phyloP scores from a whole-genome alignment of 2,888 invertebrate species.

The Conomelus anceps region DNA sequence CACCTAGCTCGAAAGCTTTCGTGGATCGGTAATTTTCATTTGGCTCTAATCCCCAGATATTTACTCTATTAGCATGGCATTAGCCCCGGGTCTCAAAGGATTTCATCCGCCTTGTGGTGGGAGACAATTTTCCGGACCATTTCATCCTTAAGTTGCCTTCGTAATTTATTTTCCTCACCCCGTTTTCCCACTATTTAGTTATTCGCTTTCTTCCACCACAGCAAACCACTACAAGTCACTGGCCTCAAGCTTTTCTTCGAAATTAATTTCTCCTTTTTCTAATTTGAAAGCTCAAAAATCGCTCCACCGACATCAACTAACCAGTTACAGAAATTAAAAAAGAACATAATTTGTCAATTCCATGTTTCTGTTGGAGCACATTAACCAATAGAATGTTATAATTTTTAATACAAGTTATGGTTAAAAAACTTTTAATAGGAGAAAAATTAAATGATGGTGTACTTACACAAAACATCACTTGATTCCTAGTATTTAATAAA shows the following conservation, averaged over 20 bases:
- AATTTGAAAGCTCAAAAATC: too few species aligned
- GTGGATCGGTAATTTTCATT: not conserved
- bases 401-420: too few species aligned
- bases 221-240: not conserved
- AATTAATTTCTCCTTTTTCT: not conserved
- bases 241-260: not conserved
- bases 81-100: not conserved
- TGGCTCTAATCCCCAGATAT: not conserved
- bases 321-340: too few species aligned
- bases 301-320: too few species aligned
- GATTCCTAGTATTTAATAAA: too few species aligned
- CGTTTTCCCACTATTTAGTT: not conserved
- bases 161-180: not conserved
- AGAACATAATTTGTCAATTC: too few species aligned
- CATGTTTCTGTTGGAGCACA: too few species aligned
- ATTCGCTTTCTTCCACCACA: not conserved
- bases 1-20: not conserved
- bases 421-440: too few species aligned
- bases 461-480: too few species aligned
- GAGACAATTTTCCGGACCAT: not conserved
- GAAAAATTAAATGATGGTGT: too few species aligned
- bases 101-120: not conserved
- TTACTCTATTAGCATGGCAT: not conserved
- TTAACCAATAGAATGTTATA: too few species aligned
- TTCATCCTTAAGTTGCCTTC: not conserved